A percentile compares a stretch with the other conserved stretches of the same genome.
Evolutionary conservation across 2,113 vertebrate species (phyloP).

Genomic region (Python bivittatus): DNA sequence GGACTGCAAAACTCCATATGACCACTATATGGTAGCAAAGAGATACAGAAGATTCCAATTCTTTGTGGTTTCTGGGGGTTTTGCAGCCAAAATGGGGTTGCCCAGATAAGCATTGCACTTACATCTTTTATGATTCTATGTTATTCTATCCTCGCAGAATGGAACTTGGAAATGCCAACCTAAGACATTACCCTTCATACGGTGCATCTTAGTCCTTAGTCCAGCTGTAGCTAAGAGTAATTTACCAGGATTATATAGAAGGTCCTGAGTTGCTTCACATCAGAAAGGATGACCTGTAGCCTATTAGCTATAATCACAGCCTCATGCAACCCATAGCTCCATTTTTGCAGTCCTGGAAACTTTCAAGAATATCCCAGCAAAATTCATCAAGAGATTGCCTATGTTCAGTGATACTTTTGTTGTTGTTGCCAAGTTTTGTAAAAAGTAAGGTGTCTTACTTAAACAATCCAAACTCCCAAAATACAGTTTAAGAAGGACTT

Average conservation of each 20-base stretch:
- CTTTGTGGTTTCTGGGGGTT: neutral
- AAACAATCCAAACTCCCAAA: neutral
- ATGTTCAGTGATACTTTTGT: neutral
- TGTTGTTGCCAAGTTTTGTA: neutral
- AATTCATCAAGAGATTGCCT: neutral
- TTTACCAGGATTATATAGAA: neutral
- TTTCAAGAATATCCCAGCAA: neutral
- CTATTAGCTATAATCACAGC: neutral
- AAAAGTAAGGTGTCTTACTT: neutral
- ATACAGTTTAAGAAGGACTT: neutral
- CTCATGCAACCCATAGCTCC: neutral
- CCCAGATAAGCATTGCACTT: neutral
- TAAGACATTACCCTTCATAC: neutral
- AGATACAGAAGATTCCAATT: neutral
- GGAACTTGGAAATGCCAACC: neutral
- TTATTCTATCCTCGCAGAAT: neutral
- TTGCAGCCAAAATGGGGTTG: neutral
- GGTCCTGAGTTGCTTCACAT: neutral
- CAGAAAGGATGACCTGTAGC: neutral
- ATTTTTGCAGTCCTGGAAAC: neutral
- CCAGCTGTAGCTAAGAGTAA: neutral
- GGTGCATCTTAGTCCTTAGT: neutral
- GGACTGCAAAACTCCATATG: neutral
- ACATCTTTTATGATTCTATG: neutral
- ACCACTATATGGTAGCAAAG: neutral